These are phyloP conservation scores for Antheraea pernyi DNA, from an alignment of 1,140 invertebrate genomes.

Conservation along the genomic window DNA sequence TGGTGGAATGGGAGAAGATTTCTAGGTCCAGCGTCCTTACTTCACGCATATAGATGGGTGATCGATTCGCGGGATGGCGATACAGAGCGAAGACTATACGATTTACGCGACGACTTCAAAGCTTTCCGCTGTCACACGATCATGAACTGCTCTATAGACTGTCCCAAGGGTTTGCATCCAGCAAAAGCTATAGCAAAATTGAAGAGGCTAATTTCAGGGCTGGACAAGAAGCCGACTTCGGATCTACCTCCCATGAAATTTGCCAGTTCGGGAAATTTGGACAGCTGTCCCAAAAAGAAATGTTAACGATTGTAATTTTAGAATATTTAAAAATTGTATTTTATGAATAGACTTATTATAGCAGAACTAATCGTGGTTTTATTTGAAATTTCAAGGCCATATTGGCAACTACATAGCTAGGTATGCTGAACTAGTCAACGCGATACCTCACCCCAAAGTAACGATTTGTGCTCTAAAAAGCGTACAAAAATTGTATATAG, in stretches of 20 bases:
- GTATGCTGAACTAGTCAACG: too few relatives aligned
- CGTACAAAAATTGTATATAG: too few relatives aligned
- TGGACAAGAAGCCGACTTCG: conserved; percentile 86
- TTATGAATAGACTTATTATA: not conserved
- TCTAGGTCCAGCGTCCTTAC: conserved; percentile 55
- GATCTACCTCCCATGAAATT: conserved; percentile 81
- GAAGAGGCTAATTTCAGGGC: conserved; percentile 92
- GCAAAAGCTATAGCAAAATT: conserved; percentile 95
- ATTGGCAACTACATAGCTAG: too few relatives aligned
- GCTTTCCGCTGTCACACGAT: conserved; percentile 91
- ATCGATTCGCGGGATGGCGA: conserved; percentile 88
- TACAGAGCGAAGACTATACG: conserved; percentile 82
- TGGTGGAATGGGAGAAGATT: conserved; percentile 87
- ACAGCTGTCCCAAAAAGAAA: conserved; percentile 3
- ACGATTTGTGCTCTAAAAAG: too few relatives aligned
- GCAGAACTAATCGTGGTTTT: too few relatives aligned
- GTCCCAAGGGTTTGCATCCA: conserved; percentile 95
- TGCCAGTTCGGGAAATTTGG: conserved; percentile 40
- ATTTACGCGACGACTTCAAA: conserved; percentile 85
- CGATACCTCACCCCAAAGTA: too few relatives aligned
- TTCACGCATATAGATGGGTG: conserved; percentile 84
- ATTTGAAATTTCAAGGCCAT: too few relatives aligned
- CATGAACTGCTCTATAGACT: conserved; percentile 89
- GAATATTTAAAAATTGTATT: not conserved
- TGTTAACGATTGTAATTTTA: not conserved